Evolutionary conservation across 2,888 invertebrate species (phyloP), one percentile per base, ranked within the genome.

Genomic region (Achlya flavicornis): DNA sequence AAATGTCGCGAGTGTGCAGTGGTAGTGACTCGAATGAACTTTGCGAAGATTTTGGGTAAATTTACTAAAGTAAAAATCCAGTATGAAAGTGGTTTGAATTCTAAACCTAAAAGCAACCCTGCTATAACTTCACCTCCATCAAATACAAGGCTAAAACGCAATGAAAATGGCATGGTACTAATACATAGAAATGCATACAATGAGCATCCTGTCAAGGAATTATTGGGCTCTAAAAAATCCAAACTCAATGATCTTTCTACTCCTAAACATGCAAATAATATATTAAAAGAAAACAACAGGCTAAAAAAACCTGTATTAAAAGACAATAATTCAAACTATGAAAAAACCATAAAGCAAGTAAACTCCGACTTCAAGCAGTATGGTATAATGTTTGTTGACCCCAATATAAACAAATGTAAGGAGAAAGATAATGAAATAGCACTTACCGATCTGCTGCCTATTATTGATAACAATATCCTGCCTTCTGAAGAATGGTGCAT

Each of bases 21-120:
- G 65, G 85, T 89, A 64, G 87, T 93, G 65, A 91, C 90, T 71
- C 89, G 88, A 69, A 92, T 94, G 93, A 92, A 94, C 79, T 93
- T 93, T 84, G 92, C 91, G 67, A 93, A 90, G 81, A 93, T 93
- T 72, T 80, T 93, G 66, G 93, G 93, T 67, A 93, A 90, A 87
- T 93, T 92, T 77, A 93, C 92, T 7, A 93, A 92, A 82, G 93
- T 93, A 3, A 93, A 93, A 79, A 93, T 93, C 59, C 91, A 93
- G 66, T 93, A 92, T 75, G 93, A 93, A 81, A 91, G 84, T 66
- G 86, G 80, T 75, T 75, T 85, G 6, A 79, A 87, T 7, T 78
- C 86, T 8, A 90, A 87, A 82, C 69, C 81, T 61, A 88, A 87
- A 75, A 82, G 83, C 66, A 73, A 71, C 19, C 67, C 75, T 19